Evolutionary conservation across 2,113 vertebrate genomes (phyloP).

Genomic region (Strigops habroptila): DNA sequence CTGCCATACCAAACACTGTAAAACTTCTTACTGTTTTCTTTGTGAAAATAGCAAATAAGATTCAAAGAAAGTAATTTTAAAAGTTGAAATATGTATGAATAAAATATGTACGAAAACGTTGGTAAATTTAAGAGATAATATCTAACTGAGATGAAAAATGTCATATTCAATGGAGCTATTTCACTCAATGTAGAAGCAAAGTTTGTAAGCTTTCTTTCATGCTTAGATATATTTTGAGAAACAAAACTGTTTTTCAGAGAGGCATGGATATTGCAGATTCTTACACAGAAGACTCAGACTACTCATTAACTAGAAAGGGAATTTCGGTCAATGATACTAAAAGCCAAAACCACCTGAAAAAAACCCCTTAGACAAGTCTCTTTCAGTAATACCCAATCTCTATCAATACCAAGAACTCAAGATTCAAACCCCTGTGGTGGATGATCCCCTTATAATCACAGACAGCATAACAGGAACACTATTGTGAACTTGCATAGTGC

Average conservation of each 20-base stretch:
- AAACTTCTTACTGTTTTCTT: background rate
- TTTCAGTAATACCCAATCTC: background rate
- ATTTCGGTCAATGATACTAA: background rate
- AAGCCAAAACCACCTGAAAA: background rate
- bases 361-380: background rate
- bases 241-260: background rate
- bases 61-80: background rate
- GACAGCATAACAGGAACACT: background rate
- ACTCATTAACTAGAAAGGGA: background rate
- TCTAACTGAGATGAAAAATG: background rate
- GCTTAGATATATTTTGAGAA: background rate
- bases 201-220: background rate
- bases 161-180: background rate
- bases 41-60: background rate
- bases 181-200: background rate
- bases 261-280: background rate
- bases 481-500: rapidly evolving
- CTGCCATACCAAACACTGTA: background rate
- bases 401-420: background rate
- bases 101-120: background rate
- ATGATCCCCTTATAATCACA: background rate
- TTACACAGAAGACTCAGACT: background rate
- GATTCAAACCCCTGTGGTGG: background rate
- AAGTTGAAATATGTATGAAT: background rate
- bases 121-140: background rate